phyloP scores from a whole-genome alignment of 2,113 vertebrate genomes.

The Anolis sagrei region DNA sequence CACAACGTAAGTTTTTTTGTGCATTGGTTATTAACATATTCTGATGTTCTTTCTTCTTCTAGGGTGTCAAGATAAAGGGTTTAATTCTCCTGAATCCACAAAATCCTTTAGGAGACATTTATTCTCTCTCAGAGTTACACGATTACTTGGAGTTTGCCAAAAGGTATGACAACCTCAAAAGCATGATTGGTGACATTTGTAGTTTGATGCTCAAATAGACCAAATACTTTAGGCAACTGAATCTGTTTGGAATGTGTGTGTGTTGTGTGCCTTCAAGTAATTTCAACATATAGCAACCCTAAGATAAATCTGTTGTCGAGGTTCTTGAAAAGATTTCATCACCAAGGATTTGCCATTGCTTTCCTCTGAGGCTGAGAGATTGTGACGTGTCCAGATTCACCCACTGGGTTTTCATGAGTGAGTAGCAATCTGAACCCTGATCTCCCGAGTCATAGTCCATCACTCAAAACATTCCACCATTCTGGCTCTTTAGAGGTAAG shows the following conservation, averaged over 20 bases:
- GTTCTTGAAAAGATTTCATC: too few species aligned
- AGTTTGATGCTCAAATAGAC: not conserved
- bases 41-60: constrained; percentile 48
- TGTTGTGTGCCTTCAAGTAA: too few species aligned
- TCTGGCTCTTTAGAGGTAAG: too few species aligned
- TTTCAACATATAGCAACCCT: too few species aligned
- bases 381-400: too few species aligned
- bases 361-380: too few species aligned
- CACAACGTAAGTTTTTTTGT: not conserved
- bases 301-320: too few species aligned
- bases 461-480: too few species aligned
- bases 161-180: constrained; percentile 77
- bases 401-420: too few species aligned
- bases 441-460: too few species aligned
- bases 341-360: too few species aligned
- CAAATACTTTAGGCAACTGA: not conserved
- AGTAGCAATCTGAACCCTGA: too few species aligned
- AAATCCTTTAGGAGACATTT: constrained; percentile 94
- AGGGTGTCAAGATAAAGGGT: constrained; percentile 87
- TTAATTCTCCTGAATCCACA: constrained; percentile 95
- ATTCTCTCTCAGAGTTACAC: constrained; percentile 85
- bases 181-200: not conserved
- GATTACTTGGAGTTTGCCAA: constrained; percentile 93
- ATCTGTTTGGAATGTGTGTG: constrained; percentile 11
- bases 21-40: not conserved